These are phyloP conservation scores for Vanessa tameamea DNA, from an alignment of 1,140 invertebrate species.

Conservation along the genomic window DNA sequence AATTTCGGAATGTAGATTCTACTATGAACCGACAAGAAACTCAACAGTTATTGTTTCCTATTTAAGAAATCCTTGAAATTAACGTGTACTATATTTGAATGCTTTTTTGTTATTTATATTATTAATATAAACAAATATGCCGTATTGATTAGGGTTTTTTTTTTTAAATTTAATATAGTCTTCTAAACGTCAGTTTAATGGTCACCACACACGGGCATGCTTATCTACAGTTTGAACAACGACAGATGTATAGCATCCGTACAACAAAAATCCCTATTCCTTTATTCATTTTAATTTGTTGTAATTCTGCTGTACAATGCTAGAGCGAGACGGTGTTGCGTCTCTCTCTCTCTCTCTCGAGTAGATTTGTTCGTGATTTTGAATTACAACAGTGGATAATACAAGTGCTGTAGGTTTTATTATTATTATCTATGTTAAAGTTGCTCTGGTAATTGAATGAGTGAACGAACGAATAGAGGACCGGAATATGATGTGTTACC, in stretches of 20 bases:
- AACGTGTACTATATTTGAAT: no score
- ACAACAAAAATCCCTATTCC: slow-evolving; percentile 22
- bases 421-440: no score
- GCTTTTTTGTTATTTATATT: no score
- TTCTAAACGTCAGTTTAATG: background rate
- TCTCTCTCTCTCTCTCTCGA: background rate
- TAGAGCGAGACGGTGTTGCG: background rate
- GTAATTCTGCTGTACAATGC: slow-evolving; percentile 13
- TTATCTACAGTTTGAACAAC: slow-evolving; percentile 28
- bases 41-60: no score
- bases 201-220: slow-evolving; percentile 27
- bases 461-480: no score
- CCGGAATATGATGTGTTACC: no score
- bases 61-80: no score
- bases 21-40: no score
- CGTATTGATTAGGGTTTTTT: background rate
- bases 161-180: background rate
- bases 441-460: no score
- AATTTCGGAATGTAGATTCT: no score
- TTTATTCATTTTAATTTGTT: slow-evolving; percentile 26
- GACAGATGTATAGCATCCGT: slow-evolving; percentile 38
- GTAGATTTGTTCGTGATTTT: background rate
- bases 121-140: background rate
- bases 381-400: background rate
- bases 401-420: no score